Evolutionary conservation across 2,797 vertebrate genomes (phyloP).

Genomic region (Trichosurus vulpecula): DNA sequence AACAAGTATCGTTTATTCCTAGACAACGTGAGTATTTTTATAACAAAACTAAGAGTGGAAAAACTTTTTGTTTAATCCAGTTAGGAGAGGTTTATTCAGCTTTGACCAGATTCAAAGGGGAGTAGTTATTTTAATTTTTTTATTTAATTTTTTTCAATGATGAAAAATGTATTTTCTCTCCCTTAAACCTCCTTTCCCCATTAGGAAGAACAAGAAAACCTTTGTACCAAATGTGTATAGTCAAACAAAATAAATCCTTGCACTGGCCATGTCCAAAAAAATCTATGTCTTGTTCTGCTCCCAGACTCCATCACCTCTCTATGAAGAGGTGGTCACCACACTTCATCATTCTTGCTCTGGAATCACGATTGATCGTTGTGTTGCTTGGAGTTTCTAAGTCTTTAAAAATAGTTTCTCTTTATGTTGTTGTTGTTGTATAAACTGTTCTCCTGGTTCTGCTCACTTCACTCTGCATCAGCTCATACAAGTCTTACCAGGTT

Average conservation of each 20-base stretch:
- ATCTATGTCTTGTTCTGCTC: neutral
- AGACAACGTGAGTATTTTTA: too few species aligned
- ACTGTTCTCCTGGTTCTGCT: neutral
- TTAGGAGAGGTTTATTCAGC: neutral
- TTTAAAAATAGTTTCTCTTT: neutral
- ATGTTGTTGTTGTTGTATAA: neutral
- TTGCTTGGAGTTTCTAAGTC: neutral
- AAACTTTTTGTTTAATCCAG: neutral
- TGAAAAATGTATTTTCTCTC: neutral
- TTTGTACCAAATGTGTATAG: neutral
- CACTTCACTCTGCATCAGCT: neutral
- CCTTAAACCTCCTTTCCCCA: neutral
- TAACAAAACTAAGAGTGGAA: too few species aligned
- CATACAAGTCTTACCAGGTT: neutral
- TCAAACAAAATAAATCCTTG: neutral
- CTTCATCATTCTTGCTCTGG: neutral
- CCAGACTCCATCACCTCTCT: neutral
- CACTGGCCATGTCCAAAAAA: neutral
- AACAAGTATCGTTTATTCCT: too few species aligned
- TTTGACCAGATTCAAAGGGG: neutral
- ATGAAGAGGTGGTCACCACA: neutral
- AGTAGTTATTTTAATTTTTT: neutral
- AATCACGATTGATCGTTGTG: neutral
- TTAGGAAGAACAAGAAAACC: neutral
- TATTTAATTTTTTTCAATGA: neutral